A percentile compares a stretch with the other conserved stretches of the same genome.
These are phyloP conservation scores for Andinoacara biseriatus DNA, from an alignment of 2,113 vertebrate species.

Conservation along the genomic window DNA sequence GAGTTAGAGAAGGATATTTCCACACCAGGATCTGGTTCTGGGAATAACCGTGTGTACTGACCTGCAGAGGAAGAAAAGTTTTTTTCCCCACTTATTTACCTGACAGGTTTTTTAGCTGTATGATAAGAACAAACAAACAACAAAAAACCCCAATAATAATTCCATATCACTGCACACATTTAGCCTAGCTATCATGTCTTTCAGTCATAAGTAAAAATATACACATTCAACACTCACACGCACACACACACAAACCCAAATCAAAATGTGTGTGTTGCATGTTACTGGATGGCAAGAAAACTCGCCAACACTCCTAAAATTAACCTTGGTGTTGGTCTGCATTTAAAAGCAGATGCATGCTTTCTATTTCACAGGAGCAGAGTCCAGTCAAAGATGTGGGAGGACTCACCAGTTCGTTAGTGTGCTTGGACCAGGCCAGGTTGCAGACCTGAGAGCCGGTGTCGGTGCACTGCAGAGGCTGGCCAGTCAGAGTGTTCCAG, in stretches of 20 bases:
- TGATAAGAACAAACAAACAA: background rate
- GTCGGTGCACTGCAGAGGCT: constrained; percentile 96
- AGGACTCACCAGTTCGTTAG: constrained; percentile 91
- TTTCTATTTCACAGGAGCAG: background rate
- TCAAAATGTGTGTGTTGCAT: background rate
- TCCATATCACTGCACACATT: background rate
- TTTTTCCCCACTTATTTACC: background rate
- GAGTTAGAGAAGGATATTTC: constrained; percentile 97
- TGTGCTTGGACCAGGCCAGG: constrained; percentile 98
- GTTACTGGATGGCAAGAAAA: background rate
- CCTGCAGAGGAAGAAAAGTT: constrained; percentile 74
- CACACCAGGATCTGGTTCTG: constrained; percentile 99
- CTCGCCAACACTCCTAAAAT: background rate
- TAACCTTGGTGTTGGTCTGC: background rate
- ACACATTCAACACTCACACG: background rate
- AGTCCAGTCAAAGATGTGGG: background rate
- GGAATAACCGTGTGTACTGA: constrained; percentile 98
- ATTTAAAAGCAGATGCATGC: background rate
- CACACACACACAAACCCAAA: too few relatives aligned
- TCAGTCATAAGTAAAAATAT: background rate
- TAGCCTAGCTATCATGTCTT: background rate
- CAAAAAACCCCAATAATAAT: background rate
- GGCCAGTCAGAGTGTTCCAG: constrained; percentile 97
- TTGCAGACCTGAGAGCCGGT: constrained; percentile 98
- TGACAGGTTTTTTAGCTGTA: background rate